Evolutionary conservation across 2,113 vertebrate species (phyloP), one percentile per base, ranked within the genome.

Genomic region (Pedionomus torquatus): DNA sequence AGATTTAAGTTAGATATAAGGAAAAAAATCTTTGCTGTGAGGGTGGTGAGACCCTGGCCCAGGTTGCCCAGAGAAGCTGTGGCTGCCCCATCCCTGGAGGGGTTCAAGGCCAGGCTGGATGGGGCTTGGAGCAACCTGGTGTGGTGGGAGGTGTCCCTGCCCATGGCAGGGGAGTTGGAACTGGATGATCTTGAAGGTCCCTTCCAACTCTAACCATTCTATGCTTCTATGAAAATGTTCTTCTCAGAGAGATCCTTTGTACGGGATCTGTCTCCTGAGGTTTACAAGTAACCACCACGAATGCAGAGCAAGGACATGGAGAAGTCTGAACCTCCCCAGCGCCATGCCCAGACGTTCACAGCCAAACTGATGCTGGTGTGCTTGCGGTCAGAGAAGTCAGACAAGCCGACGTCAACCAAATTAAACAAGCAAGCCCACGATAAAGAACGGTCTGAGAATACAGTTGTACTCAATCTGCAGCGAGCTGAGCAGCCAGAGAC

Each of bases 221-320:
- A 41, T 41, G 41, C 10, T 41, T 41, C 41, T 41, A 28, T 3
- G 10, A 52, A 54, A 78, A 60, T 0, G 0, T 25, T 76, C 24
- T 33, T 58, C 46, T 35, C 21, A 23, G 52, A 79, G 4, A 61
- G 85, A 88, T 26, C 48, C 35, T 82, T 79, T 10, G 17, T 12
- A 6, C 0, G 0, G 30, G 15, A 8, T 64, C 41, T 7, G 4
- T 7, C 23, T 6, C 24, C 46, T 7, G 33, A 48, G 52, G 31
- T 60, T 79, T 85, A 35, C 26, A 26, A 76, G 70, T 7, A 61
- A 89, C 21, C 25, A 17, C 65, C 13, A 3, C 2, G 3, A 55
- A 48, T 18, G 78, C 48, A 81, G 60, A 81, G 37, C 46, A 77
- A 58, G 41, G 48, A 20, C 0, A 4, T 13, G 41, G n/a, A 68